Conservation (phyloP, 2,113 vertebrate species). For the Bombycilla garrulus region DNA sequence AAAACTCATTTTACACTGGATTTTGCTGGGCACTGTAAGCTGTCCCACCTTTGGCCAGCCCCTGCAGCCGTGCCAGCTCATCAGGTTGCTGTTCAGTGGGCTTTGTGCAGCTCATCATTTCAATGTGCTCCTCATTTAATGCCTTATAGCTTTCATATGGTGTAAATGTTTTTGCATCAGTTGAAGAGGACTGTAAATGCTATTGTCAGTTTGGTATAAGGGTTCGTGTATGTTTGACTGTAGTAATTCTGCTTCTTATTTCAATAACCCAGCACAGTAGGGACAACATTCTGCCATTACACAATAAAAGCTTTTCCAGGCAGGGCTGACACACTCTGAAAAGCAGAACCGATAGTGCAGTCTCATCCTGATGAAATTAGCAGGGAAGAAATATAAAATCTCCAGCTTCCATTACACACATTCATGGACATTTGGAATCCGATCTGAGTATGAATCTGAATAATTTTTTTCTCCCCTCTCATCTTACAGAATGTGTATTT, state of each 20-base stretch:
- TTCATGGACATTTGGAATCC: slow-evolving; percentile 33
- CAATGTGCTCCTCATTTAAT: slow-evolving; percentile 20
- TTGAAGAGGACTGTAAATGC: slow-evolving; percentile 5
- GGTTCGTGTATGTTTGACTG: not conserved
- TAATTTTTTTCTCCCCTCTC: not conserved
- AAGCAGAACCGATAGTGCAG: slow-evolving; percentile 44
- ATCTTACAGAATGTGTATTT: slow-evolving; percentile 5
- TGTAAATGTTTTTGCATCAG: not conserved
- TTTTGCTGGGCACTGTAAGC: not conserved
- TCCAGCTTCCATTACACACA: slow-evolving; percentile 38
- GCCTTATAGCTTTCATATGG: slow-evolving; percentile 2
- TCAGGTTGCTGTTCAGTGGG: not conserved
- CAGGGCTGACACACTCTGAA: slow-evolving; percentile 52
- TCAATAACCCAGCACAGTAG: slow-evolving; percentile 59
- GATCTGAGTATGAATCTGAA: not conserved
- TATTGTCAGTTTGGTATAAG: slow-evolving; percentile 46
- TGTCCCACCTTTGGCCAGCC: not conserved
- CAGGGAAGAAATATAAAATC: slow-evolving; percentile 56
- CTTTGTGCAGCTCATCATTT: not conserved
- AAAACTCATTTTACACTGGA: not conserved
- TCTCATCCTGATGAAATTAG: slow-evolving; percentile 64
- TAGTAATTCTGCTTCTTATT: slow-evolving; percentile 51
- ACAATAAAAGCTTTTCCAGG: slow-evolving; percentile 54
- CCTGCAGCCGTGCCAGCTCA: not conserved
- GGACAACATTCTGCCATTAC: slow-evolving; percentile 49